Percentiles rank a stretch among this genome's conserved stretches.
Conservation (phyloP, 2,888 invertebrate species). For the Andricus quercusramuli region DNA sequence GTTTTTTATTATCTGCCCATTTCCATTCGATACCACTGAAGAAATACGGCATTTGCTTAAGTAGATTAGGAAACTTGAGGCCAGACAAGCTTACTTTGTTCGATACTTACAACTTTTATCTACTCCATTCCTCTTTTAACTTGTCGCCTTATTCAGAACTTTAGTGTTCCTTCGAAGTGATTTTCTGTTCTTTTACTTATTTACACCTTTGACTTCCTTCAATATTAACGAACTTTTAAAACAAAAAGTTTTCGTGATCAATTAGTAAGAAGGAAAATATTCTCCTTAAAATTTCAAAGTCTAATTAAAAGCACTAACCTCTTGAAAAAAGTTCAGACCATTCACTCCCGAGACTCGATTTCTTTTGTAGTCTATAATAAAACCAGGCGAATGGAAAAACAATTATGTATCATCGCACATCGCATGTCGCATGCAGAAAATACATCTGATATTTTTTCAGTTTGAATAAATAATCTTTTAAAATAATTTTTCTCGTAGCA, state of each 20-base stretch:
- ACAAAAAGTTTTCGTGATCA: not conserved
- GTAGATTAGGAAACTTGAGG: not conserved
- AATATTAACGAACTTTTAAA: not conserved
- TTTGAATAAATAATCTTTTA: no score
- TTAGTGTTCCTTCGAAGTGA: not conserved
- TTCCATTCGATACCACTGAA: not conserved
- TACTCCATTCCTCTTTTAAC: not conserved
- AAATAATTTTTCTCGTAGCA: no score
- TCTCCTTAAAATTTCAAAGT: not conserved
- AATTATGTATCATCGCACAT: no score
- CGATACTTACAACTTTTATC: not conserved
- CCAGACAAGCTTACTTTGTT: slow-evolving; percentile 2
- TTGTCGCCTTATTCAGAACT: not conserved
- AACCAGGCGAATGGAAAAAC: no score
- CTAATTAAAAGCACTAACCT: not conserved
- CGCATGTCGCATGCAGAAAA: no score
- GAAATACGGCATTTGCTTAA: not conserved
- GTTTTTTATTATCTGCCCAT: not conserved
- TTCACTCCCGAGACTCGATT: no score
- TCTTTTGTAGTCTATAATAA: no score
- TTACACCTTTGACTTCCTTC: not conserved
- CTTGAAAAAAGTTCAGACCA: no score
- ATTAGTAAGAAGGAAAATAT: not conserved
- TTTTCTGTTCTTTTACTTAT: not conserved
- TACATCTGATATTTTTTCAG: no score